Conservation (phyloP, 2,113 vertebrate genomes). For the Brienomyrus brachyistius region DNA sequence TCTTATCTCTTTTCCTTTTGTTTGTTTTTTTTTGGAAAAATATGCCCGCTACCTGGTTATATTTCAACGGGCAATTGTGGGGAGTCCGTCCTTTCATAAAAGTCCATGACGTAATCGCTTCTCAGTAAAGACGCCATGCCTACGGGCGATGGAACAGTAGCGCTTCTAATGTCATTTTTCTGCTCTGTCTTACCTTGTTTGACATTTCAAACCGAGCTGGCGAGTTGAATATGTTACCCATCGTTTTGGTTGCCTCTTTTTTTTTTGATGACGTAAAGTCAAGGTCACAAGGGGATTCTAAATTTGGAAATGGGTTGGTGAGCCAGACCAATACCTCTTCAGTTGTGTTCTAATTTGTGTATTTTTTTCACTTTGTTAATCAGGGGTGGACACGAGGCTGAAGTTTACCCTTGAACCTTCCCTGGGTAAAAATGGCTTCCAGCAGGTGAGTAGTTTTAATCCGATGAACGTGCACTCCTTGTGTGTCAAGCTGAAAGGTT, state of each 20-base stretch:
- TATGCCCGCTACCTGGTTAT: background rate
- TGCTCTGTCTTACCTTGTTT: background rate
- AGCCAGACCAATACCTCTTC: background rate
- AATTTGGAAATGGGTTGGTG: background rate
- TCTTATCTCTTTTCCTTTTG: background rate
- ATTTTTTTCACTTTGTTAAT: slow-evolving; percentile 33
- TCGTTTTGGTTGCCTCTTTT: background rate
- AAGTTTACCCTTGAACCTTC: slow-evolving; percentile 96
- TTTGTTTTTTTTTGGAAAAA: background rate
- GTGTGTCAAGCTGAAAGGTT: background rate
- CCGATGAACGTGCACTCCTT: background rate
- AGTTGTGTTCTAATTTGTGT: background rate
- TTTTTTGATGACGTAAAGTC: background rate
- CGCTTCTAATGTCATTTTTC: background rate
- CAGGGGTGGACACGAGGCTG: slow-evolving; percentile 91
- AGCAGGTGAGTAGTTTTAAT: slow-evolving; percentile 71
- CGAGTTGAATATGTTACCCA: background rate
- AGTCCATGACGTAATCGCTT: background rate
- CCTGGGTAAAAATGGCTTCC: slow-evolving; percentile 92
- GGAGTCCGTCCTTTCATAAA: background rate
- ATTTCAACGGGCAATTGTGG: background rate
- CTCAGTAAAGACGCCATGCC: background rate
- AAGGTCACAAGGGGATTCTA: background rate
- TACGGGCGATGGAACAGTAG: background rate
- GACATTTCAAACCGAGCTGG: background rate